A percentile compares a stretch with the other conserved stretches of the same genome.
Evolutionary conservation across 2,797 vertebrate species (phyloP).

Genomic region (Botia almorhae): DNA sequence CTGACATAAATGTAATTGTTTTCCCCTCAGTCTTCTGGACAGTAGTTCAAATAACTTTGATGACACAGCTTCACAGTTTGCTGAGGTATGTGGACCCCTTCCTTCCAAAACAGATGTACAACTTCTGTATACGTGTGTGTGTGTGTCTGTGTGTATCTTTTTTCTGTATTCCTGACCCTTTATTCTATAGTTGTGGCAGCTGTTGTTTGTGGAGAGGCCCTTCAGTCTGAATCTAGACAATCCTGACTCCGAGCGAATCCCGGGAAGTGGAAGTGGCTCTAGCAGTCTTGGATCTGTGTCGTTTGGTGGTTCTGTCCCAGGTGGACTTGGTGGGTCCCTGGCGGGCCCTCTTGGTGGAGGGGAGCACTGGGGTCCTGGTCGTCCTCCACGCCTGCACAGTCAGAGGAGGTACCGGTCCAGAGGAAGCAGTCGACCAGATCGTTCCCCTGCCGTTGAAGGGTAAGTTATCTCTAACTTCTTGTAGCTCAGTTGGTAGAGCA

Average conservation of each 20-base stretch:
- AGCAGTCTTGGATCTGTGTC: conserved; percentile 63
- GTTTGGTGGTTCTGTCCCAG: conserved; percentile 63
- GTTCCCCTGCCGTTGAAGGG: conserved; percentile 95
- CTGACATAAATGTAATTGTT: conserved; percentile 28
- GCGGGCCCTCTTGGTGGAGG: conserved; percentile 71
- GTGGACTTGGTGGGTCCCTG: conserved; percentile 74
- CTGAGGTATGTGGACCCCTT: conserved; percentile 82
- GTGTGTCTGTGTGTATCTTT: too few relatives aligned
- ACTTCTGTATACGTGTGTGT: too few relatives aligned
- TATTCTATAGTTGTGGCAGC: conserved; percentile 85
- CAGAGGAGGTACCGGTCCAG: conserved; percentile 86
- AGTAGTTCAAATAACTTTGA: conserved; percentile 81
- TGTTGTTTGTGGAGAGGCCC: conserved; percentile 83
- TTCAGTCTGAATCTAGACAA: conserved; percentile 84
- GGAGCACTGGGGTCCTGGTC: conserved; percentile 88
- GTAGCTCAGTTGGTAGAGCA: too few relatives aligned
- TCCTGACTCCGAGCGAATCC: conserved; percentile 85
- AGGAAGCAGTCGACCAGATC: conserved; percentile 88
- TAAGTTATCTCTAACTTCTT: conserved; percentile 60
- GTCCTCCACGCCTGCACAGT: conserved; percentile 85
- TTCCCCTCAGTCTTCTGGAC: conserved; percentile 86
- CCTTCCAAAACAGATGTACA: not conserved
- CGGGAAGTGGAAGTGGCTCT: conserved; percentile 62
- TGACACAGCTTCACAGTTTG: conserved; percentile 89
- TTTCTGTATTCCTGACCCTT: not conserved